phyloP scores from a whole-genome alignment of 2,797 vertebrate species.

The Danio kyathit region DNA sequence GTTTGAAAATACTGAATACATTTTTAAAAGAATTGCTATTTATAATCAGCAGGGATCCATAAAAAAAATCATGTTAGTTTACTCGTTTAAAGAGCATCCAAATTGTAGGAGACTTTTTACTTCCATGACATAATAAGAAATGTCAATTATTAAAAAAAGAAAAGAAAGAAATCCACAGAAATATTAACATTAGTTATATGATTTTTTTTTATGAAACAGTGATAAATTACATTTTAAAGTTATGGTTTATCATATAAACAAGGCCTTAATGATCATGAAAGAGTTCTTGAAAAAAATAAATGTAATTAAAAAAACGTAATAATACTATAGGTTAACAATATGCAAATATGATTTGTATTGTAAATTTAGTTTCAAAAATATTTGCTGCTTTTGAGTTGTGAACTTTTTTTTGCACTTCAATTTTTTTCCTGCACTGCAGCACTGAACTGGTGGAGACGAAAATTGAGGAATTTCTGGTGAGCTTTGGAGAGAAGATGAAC shows the following conservation, averaged over 20 bases:
- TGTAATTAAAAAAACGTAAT: no score
- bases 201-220: no score
- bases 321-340: neutral
- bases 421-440: conserved; percentile 69
- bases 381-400: neutral
- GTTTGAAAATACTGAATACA: no score
- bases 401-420: neutral
- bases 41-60: no score
- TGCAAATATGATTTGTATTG: neutral
- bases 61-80: no score
- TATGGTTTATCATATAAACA: neutral
- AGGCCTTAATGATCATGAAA: neutral
- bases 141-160: no score
- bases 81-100: no score
- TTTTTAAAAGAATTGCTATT: no score
- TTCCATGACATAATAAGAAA: no score
- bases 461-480: conserved; percentile 93
- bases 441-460: conserved; percentile 93
- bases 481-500: conserved; percentile 87
- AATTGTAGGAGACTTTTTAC: no score
- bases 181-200: no score
- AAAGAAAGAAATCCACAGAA: no score
- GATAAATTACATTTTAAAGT: neutral
- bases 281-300: neutral
- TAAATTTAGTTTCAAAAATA: neutral